Evolutionary conservation across 2,797 vertebrate genomes (phyloP), one percentile per base, ranked within the genome.

Genomic region (Hypotaenidia okinawae): DNA sequence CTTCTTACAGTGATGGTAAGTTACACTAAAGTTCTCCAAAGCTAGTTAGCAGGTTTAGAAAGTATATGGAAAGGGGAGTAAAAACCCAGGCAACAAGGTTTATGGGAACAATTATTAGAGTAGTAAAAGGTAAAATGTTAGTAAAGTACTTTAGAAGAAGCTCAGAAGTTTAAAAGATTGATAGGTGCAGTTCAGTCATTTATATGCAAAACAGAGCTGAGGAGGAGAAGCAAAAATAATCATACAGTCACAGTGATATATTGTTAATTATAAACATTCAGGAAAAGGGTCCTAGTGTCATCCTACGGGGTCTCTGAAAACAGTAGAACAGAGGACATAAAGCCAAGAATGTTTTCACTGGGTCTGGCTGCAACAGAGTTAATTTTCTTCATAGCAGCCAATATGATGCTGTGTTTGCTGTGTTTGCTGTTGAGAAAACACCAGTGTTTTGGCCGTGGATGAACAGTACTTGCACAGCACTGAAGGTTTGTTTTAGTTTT

Each of bases 11-110:
- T 35, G 12, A 22, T 64, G n/a, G 47, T 23, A 64, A 84, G 11
- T 16, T 73, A 68, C 3, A 61, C 11, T 39, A 27, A 76, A 82
- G 6, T 47, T 76, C 21, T 79, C 24, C 9, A 32, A 51, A 83
- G 45, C 15, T 28, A 68, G 6, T 55, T 68, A 55, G 18, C 2
- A 6, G 32, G 3, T 55, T 79, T 59, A 57, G 37, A 64, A 80
- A 57, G 1, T 57, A 37, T 47, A 52, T 21, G 8, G 45, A 68
- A 81, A 76, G 82, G 8, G 4, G 7, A 52, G 11, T 12, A 6
- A 43, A 76, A 41, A 1, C 0, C 2, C 6, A 64, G 9, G 10
- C 17, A 76, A 47, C 3, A 64, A 80, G n/a, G 45, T 49, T 51
- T 86, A 37, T 21, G 57, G 25, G 55, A 7, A 25, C 5, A 78